phyloP scores from a whole-genome alignment of 2,888 invertebrate genomes.

The Crossocerus cetratus region DNA sequence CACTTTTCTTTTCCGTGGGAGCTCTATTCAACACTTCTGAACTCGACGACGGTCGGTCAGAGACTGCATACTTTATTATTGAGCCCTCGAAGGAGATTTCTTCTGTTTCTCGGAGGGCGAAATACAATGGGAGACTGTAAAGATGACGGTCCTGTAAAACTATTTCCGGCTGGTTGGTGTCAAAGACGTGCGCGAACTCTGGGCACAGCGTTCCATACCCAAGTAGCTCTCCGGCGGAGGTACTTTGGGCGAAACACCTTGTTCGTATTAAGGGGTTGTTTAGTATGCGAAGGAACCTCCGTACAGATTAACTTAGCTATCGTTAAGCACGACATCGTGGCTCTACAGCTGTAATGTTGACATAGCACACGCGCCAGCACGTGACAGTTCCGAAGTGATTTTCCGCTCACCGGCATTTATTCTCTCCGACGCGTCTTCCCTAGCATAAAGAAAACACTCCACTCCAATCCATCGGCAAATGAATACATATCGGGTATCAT shows the following conservation, averaged over 20 bases:
- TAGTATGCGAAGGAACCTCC: constrained; percentile 59
- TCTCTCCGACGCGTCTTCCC: too few relatives aligned
- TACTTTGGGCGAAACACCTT: constrained; percentile 58
- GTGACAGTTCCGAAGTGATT: constrained; percentile 52
- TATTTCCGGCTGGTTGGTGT: constrained; percentile 55
- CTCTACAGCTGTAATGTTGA: constrained; percentile 54
- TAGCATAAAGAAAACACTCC: too few relatives aligned
- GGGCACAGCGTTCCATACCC: constrained; percentile 55
- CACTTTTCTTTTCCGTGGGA: too few relatives aligned
- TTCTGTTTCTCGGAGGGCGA: not conserved
- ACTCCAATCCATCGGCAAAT: too few relatives aligned
- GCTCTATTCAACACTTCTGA: too few relatives aligned
- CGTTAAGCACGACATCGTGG: constrained; percentile 25
- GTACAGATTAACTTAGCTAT: constrained; percentile 62
- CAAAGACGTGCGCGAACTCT: constrained; percentile 59
- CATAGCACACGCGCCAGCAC: constrained; percentile 35
- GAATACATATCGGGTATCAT: too few relatives aligned
- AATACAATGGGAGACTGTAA: not conserved
- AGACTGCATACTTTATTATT: too few relatives aligned
- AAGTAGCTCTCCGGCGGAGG: constrained; percentile 56
- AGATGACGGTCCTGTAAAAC: constrained; percentile 38
- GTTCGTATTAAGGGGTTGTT: constrained; percentile 58
- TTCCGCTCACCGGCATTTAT: constrained; percentile 15
- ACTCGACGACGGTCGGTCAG: too few relatives aligned
- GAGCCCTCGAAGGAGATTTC: not conserved